Evolutionary conservation across 2,113 vertebrate genomes (phyloP).

Genomic region (Rhinolophus ferrumequinum): DNA sequence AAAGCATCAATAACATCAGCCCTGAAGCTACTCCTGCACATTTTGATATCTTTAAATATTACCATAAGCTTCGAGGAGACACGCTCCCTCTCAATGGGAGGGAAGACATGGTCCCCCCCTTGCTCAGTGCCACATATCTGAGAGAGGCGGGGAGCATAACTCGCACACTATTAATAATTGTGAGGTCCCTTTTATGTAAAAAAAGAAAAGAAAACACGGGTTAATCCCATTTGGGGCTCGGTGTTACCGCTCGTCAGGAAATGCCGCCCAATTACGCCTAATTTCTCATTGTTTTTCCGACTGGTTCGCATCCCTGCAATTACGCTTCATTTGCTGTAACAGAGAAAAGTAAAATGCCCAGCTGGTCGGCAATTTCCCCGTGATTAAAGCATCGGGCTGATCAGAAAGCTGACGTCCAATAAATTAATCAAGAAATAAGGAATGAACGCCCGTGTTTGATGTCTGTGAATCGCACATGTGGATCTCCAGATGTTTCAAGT

Average conservation of each 20-base stretch:
- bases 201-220: constrained; percentile 73
- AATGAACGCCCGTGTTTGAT: constrained; percentile 21
- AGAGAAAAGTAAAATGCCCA: constrained; percentile 77
- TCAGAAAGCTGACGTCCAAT: constrained; percentile 44
- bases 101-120: constrained; percentile 66
- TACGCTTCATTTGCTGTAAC: constrained; percentile 78
- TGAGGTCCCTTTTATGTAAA: constrained; percentile 68
- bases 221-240: constrained; percentile 19
- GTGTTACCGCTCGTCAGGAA: constrained; percentile 76
- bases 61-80: not conserved
- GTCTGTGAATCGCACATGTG: constrained; percentile 64
- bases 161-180: constrained; percentile 62
- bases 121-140: constrained; percentile 21
- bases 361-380: constrained; percentile 66
- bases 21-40: not conserved
- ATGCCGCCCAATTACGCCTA: constrained; percentile 79
- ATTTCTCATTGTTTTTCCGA: constrained; percentile 82
- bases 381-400: constrained; percentile 74
- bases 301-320: constrained; percentile 73
- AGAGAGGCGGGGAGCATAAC: constrained; percentile 69
- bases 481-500: constrained; percentile 55
- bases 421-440: constrained; percentile 78
- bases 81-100: constrained; percentile 43
- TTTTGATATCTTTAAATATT: constrained; percentile 63
- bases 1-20: constrained; percentile 48